phyloP scores from a whole-genome alignment of 1,140 invertebrate genomes.

The Drosophila serrata region DNA sequence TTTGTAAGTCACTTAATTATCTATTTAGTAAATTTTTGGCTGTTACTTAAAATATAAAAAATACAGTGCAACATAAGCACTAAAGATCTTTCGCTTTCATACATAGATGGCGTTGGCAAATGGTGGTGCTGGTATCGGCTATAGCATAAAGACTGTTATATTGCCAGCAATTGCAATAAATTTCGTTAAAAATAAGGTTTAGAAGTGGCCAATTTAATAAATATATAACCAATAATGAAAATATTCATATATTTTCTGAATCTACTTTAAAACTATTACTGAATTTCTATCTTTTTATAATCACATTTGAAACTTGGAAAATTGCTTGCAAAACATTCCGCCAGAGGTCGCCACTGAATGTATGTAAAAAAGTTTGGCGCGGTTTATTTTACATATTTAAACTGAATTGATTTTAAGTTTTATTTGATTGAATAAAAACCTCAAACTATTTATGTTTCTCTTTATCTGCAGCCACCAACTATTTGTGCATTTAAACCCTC shows the following conservation, averaged over 20 bases:
- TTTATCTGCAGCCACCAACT: conserved; percentile 52
- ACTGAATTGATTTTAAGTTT: too few species aligned
- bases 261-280: too few species aligned
- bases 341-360: background rate
- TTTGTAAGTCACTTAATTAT: too few species aligned
- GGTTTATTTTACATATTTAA: background rate
- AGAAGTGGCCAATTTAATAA: background rate
- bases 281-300: background rate
- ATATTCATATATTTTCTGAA: background rate
- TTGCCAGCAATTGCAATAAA: background rate
- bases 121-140: background rate
- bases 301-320: background rate
- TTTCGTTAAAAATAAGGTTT: background rate
- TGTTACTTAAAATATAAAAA: too few species aligned
- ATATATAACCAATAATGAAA: background rate
- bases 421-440: background rate
- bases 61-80: too few species aligned
- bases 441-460: background rate
- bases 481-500: conserved; percentile 49
- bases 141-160: background rate
- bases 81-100: background rate
- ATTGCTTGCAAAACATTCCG: background rate
- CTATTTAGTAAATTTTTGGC: too few species aligned
- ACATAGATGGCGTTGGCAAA: background rate
- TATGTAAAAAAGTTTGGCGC: background rate